Evolutionary conservation across 2,113 vertebrate genomes (phyloP), one percentile per base, ranked within the genome.

Genomic region (Petromus typicus): DNA sequence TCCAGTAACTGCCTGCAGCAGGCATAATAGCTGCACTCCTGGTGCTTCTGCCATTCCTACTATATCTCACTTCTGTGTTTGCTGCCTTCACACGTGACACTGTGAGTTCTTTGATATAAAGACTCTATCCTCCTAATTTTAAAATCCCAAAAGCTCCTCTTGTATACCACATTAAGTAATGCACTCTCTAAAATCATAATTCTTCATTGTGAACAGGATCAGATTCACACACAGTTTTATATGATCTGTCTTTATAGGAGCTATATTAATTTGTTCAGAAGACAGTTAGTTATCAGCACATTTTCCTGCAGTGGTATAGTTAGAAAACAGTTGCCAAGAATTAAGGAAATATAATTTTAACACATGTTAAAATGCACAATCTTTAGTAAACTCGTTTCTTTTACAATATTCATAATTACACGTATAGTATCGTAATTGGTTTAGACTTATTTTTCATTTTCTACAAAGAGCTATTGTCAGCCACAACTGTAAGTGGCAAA

Each of bases 401-500:
- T 96, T 96, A 96, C 64, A 96, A 82, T 95, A 94, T 91, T 89
- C 20, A 80, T 96, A 98, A 98, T 96, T 97, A 67, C 88, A 96
- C 86, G 92, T 94, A 80, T 30, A 93, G n/a, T 95, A 63, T 95
- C 97, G 64, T 96, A 97, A 98, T 96, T 97, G 71, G 84, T 71
- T 96, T 89, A 67, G 45, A 97, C 97, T 97, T 97, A 96, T 94
- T 93, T 34, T 95, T 63, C 89, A 37, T 95, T 89, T 90, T 71
- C 90, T 93, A 67, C 54, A 96, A 97, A 96, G 32, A 90, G 89
- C 51, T 95, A 59, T 75, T 97, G 79, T 97, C 90, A 97, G 48
- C 75, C 57, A 71, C 83, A 69, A 90, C 63, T 73, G 0, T 89
- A 93, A 83, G 82, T 97, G 48, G 90, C 67, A 97, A 97, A 95